These are phyloP conservation scores for Sternarchorhynchus goeldii DNA, from an alignment of 2,797 vertebrate genomes.

Conservation along the genomic window DNA sequence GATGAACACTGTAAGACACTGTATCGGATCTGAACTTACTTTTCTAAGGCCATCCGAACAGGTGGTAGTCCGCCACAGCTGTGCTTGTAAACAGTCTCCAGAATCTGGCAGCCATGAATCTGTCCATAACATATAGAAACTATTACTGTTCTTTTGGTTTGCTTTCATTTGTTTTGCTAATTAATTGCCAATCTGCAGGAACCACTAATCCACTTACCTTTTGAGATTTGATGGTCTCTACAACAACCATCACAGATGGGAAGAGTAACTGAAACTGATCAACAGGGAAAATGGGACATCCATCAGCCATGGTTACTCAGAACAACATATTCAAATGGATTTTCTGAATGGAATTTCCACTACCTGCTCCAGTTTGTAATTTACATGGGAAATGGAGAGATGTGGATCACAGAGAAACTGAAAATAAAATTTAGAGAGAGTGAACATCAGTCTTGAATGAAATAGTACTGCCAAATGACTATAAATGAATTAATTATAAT, in stretches of 20 bases:
- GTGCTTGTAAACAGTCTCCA: slow-evolving; percentile 95
- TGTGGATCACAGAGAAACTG: slow-evolving; percentile 97
- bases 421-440: slow-evolving; percentile 58
- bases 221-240: slow-evolving; percentile 94
- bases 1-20: background rate
- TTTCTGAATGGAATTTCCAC: background rate
- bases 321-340: background rate
- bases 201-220: slow-evolving; percentile 78
- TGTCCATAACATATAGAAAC: slow-evolving; percentile 63
- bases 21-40: slow-evolving; percentile 75
- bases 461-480: background rate
- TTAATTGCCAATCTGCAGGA: background rate
- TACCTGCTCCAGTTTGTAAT: slow-evolving; percentile 97
- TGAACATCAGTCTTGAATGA: background rate
- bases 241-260: slow-evolving; percentile 94
- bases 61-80: slow-evolving; percentile 96
- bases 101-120: slow-evolving; percentile 97
- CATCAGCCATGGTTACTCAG: background rate
- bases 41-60: slow-evolving; percentile 92
- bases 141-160: slow-evolving; percentile 21
- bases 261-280: slow-evolving; percentile 96
- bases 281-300: slow-evolving; percentile 12
- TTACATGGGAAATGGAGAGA: slow-evolving; percentile 94
- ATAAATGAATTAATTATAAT: too few relatives aligned
- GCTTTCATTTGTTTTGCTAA: background rate